A percentile compares a stretch with the other conserved stretches of the same genome.
These are phyloP conservation scores for Diceros bicornis DNA, from an alignment of 2,797 vertebrate genomes.

Conservation along the genomic window DNA sequence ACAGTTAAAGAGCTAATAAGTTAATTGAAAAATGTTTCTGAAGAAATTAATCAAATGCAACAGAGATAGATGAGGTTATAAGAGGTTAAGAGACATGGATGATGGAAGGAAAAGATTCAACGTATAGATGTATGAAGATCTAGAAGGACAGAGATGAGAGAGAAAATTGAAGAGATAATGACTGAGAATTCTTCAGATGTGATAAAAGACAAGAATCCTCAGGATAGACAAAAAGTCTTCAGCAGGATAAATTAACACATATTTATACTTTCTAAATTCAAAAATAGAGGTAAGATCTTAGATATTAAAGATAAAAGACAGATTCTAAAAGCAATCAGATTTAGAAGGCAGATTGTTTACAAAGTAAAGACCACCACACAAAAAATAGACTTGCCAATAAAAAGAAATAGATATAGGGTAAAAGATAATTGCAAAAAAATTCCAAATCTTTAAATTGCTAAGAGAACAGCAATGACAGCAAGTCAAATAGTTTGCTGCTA, in stretches of 20 bases:
- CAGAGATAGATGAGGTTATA: background rate
- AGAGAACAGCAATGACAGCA: background rate
- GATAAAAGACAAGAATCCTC: background rate
- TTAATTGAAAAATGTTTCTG: background rate
- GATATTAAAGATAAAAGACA: background rate
- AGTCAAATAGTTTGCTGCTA: background rate
- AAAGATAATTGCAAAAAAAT: background rate
- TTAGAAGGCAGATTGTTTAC: background rate
- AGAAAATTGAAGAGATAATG: background rate
- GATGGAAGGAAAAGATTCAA: background rate
- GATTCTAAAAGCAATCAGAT: background rate
- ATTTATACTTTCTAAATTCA: background rate
- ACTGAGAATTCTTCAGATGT: background rate
- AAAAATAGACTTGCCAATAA: background rate
- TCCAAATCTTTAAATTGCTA: background rate
- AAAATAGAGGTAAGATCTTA: background rate
- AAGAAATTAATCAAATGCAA: conserved; percentile 37
- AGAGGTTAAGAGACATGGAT: background rate
- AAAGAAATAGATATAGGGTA: background rate
- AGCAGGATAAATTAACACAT: background rate
- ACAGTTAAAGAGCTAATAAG: background rate
- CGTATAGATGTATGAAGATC: background rate
- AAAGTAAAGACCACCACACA: background rate
- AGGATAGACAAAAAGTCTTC: background rate
- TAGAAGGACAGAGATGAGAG: background rate